phyloP scores from a whole-genome alignment of 2,797 vertebrate species.

The Rhadinocentrus ornatus region DNA sequence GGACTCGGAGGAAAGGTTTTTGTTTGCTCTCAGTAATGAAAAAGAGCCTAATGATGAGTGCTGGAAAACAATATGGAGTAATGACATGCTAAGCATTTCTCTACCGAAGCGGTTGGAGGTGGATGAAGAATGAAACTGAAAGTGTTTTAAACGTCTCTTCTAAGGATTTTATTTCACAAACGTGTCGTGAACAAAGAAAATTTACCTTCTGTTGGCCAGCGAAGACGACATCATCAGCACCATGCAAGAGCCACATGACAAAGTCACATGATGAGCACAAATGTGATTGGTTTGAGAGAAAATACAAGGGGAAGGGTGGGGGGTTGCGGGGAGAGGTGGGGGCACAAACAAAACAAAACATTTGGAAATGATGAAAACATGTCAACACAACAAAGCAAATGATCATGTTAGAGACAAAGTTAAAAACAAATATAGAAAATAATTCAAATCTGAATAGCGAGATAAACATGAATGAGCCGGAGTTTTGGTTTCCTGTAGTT shows the following conservation, averaged over 20 bases:
- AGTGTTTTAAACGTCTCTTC: conserved; percentile 7
- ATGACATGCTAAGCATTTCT: conserved; percentile 23
- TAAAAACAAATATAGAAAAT: conserved; percentile 71
- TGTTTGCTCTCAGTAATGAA: no score
- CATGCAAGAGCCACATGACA: conserved; percentile 99
- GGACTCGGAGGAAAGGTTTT: conserved; percentile 6
- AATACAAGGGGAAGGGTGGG: conserved; percentile 87
- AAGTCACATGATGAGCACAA: conserved; percentile 99
- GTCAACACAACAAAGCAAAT: conserved; percentile 81
- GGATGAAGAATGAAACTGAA: conserved; percentile 36
- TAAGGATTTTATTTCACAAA: conserved; percentile 26
- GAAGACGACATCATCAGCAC: conserved; percentile 98
- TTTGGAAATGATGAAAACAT: conserved; percentile 94
- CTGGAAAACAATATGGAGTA: no score
- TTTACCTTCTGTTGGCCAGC: conserved; percentile 99
- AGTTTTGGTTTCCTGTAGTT: conserved; percentile 35
- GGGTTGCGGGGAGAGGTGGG: conserved; percentile 81
- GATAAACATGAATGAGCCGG: conserved; percentile 67
- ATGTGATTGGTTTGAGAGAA: conserved; percentile 98
- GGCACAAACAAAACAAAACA: conserved; percentile 94
- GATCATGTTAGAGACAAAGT: conserved; percentile 61
- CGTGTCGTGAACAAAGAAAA: conserved; percentile 70
- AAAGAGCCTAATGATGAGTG: conserved; percentile 22
- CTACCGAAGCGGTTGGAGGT: background rate
- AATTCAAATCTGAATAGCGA: conserved; percentile 55